phyloP scores from a whole-genome alignment of 2,888 invertebrate genomes.

The Tipula unca region DNA sequence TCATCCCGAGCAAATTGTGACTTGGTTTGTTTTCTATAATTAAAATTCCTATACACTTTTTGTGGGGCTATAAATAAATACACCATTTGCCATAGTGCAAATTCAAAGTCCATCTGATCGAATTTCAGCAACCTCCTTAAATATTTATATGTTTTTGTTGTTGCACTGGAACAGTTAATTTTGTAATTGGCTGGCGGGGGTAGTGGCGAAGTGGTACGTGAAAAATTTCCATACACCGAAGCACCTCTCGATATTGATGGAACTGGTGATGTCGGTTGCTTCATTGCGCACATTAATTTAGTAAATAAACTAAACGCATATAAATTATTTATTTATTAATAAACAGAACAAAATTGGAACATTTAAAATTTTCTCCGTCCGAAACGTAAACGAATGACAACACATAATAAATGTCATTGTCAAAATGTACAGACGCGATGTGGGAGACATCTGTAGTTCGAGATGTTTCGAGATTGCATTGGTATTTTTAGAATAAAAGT shows the following conservation, averaged over 20 bases:
- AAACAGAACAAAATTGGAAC: not conserved
- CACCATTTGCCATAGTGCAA: slow-evolving; percentile 98
- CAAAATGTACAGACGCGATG: not conserved
- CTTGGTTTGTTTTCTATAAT: slow-evolving; percentile 96
- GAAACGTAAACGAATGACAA: not conserved
- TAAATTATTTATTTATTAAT: not conserved
- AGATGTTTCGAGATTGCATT: not conserved
- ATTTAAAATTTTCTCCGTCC: not conserved
- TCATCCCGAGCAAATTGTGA: slow-evolving; percentile 98
- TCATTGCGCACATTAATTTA: slow-evolving; percentile 40
- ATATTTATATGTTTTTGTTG: slow-evolving; percentile 82
- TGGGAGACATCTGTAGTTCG: not conserved
- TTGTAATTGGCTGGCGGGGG: slow-evolving; percentile 62
- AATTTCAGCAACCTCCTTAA: slow-evolving; percentile 77
- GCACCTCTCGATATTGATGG: slow-evolving; percentile 43
- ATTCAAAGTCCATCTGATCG: slow-evolving; percentile 99
- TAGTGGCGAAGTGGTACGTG: slow-evolving; percentile 54
- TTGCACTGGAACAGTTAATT: slow-evolving; percentile 69
- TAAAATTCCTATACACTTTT: slow-evolving; percentile 94
- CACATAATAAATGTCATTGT: slow-evolving; percentile 1
- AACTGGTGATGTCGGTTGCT: slow-evolving; percentile 54
- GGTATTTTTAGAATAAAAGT: not conserved
- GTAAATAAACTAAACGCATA: not conserved
- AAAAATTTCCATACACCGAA: slow-evolving; percentile 37
- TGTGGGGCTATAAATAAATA: slow-evolving; percentile 91